phyloP scores from a whole-genome alignment of 2,113 vertebrate species.

The Heterotilapia buettikoferi region DNA sequence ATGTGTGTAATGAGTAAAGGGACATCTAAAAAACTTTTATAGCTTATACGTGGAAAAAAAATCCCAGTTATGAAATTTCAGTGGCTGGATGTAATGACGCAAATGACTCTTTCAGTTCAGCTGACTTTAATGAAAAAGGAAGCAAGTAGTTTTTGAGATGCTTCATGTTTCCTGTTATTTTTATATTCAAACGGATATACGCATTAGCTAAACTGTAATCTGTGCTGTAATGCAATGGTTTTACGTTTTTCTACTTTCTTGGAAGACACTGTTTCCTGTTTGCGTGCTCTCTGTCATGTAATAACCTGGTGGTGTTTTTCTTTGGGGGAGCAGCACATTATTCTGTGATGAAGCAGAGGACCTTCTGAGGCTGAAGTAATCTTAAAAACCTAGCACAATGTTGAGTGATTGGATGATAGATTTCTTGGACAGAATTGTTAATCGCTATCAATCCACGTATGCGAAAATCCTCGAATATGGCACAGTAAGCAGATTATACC shows the following conservation, averaged over 20 bases:
- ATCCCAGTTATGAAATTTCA: not conserved
- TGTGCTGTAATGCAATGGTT: slow-evolving; percentile 20
- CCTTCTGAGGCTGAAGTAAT: not conserved
- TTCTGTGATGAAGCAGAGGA: not conserved
- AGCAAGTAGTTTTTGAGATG: not conserved
- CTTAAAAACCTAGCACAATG: not conserved
- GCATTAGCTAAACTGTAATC: not conserved
- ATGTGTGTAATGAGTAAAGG: not conserved
- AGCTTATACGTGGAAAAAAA: not conserved
- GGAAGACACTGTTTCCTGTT: not conserved
- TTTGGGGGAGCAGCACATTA: not conserved
- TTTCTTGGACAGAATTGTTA: slow-evolving; percentile 31
- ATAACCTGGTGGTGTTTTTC: not conserved
- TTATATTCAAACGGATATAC: not conserved
- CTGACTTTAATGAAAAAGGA: not conserved
- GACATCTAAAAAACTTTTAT: not conserved
- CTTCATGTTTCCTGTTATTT: not conserved
- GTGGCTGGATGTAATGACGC: not conserved
- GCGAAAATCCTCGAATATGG: slow-evolving; percentile 38
- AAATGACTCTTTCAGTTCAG: not conserved
- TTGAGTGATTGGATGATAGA: not conserved
- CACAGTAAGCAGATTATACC: slow-evolving; percentile 51
- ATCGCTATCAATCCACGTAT: slow-evolving; percentile 26
- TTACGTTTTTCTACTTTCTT: not conserved
- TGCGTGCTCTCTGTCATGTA: not conserved